These are phyloP conservation scores for Achlya flavicornis DNA, from an alignment of 2,888 invertebrate species.

Conservation along the genomic window DNA sequence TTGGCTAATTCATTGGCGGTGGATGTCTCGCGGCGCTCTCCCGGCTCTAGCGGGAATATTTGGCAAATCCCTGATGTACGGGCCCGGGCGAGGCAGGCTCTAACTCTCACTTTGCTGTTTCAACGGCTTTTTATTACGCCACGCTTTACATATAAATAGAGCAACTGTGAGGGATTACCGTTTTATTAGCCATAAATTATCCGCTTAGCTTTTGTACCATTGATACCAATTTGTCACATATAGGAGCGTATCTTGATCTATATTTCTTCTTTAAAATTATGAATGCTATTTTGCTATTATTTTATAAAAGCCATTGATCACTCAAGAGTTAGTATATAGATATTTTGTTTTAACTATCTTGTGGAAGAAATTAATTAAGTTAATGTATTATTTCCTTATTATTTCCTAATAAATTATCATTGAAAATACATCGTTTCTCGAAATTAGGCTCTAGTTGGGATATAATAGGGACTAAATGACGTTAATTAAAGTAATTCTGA, in stretches of 20 bases:
- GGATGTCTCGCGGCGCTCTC: conserved; percentile 52
- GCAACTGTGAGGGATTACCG: conserved; percentile 47
- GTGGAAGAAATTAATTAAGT: too few species aligned
- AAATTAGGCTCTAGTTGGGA: too few species aligned
- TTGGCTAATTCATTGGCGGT: conserved; percentile 79
- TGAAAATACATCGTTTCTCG: too few species aligned
- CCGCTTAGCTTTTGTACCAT: conserved; percentile 27
- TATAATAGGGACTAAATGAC: not conserved
- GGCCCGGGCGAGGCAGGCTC: conserved; percentile 28
- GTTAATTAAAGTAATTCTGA: not conserved
- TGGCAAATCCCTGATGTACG: conserved; percentile 66
- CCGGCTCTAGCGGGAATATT: conserved; percentile 52
- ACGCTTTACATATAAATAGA: conserved; percentile 74
- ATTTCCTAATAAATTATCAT: too few species aligned
- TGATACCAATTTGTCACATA: conserved; percentile 21
- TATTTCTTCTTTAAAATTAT: not conserved
- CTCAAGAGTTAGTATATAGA: too few species aligned
- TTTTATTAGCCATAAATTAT: conserved; percentile 52
- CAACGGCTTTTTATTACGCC: conserved; percentile 64
- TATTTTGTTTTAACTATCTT: too few species aligned
- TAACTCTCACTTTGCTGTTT: conserved; percentile 51
- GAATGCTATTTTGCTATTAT: too few species aligned
- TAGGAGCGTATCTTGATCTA: not conserved
- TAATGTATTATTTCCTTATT: too few species aligned
- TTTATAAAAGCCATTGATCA: too few species aligned